Evolutionary conservation across 2,888 invertebrate genomes (phyloP).

Genomic region (Lasioglossum morio): DNA sequence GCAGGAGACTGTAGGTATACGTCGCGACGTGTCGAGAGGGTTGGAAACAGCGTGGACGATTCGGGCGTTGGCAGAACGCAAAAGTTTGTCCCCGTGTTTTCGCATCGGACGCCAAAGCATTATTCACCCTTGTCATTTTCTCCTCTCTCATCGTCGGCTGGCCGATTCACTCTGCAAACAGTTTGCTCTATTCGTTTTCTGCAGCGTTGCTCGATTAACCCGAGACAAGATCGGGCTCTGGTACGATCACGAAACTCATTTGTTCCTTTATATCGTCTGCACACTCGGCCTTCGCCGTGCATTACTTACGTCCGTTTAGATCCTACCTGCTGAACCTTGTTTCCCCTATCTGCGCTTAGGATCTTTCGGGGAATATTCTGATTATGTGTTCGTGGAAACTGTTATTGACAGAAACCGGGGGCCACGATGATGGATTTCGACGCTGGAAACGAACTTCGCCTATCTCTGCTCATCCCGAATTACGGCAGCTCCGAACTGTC

Average conservation of each 20-base stretch:
- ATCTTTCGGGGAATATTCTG: conserved; percentile 58
- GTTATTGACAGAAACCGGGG: conserved; percentile 51
- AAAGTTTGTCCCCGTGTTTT: conserved; percentile 46
- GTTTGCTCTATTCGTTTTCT: conserved; percentile 64
- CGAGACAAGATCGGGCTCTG: conserved; percentile 74
- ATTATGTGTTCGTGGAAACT: conserved; percentile 63
- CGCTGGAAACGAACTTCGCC: conserved; percentile 43
- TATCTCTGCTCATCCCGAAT: not conserved
- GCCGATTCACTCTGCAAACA: conserved; percentile 52
- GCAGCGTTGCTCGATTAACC: conserved; percentile 73
- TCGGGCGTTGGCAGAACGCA: conserved; percentile 29
- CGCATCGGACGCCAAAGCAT: conserved; percentile 54
- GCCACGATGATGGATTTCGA: conserved; percentile 3
- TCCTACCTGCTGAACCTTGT: conserved; percentile 63
- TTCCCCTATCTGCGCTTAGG: conserved; percentile 50
- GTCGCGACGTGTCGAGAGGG: not conserved
- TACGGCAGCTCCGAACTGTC: conserved; percentile 14
- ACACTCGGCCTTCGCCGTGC: conserved; percentile 49
- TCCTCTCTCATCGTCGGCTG: conserved; percentile 32
- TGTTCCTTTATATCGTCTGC: conserved; percentile 73
- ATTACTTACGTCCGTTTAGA: conserved; percentile 71
- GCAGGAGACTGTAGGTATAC: too few species aligned
- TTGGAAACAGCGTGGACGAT: not conserved
- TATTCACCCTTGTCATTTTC: conserved; percentile 63
- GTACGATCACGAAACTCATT: conserved; percentile 76